A percentile compares a stretch with the other conserved stretches of the same genome.
phyloP scores from a whole-genome alignment of 2,888 invertebrate genomes.

The Eupithecia dodoneata region DNA sequence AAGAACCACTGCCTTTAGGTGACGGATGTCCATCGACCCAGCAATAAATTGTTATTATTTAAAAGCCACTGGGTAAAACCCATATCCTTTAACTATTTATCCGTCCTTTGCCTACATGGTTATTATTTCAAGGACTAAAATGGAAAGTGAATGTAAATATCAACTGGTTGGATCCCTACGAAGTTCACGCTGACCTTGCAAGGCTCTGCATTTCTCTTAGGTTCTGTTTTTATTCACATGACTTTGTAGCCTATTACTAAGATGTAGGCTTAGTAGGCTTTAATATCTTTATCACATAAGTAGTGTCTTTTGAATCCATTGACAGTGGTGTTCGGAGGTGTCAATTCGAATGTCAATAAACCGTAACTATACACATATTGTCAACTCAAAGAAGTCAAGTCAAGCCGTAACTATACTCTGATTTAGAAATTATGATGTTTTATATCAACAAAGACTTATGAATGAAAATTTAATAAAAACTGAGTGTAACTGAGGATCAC shows the following conservation, averaged over 20 bases:
- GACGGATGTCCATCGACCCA: not conserved
- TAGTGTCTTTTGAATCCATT: not conserved
- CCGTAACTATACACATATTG: too few relatives aligned
- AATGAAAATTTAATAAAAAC: too few relatives aligned
- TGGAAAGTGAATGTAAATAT: conserved; percentile 33
- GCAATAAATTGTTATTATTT: not conserved
- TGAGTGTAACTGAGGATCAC: too few relatives aligned
- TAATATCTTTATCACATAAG: too few relatives aligned
- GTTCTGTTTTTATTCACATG: not conserved
- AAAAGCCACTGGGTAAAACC: conserved; percentile 1
- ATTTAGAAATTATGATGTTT: too few relatives aligned
- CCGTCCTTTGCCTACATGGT: conserved; percentile 12
- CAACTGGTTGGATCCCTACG: conserved; percentile 23
- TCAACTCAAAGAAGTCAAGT: too few relatives aligned
- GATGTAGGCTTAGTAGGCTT: not conserved
- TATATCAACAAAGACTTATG: too few relatives aligned
- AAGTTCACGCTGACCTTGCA: conserved; percentile 16
- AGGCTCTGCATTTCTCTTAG: conserved; percentile 16
- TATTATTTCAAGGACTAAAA: conserved; percentile 32
- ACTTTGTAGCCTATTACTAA: not conserved
- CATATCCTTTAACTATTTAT: not conserved
- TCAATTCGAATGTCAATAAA: not conserved
- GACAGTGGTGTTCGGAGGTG: not conserved
- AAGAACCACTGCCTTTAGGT: not conserved
- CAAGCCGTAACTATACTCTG: too few relatives aligned